Base-by-base conservation (phyloP, 2,113 vertebrate species). In the Hypanus sabinus region DNA sequence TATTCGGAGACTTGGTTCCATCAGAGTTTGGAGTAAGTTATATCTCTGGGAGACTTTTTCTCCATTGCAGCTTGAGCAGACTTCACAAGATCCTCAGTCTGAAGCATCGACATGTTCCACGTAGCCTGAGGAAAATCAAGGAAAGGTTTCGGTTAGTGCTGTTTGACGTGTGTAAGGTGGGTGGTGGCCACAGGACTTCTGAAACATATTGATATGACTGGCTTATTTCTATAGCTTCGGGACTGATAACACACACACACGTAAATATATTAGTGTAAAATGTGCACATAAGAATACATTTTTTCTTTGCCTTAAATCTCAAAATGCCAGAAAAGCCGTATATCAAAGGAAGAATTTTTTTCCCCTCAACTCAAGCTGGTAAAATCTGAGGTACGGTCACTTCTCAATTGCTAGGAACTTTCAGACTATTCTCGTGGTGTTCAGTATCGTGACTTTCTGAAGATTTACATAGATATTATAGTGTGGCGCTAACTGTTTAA, bases 71-170 rank as follows among this genome's bases (percentile, higher is more conserved):
- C 98, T 95, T 98, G 97, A 18, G 97, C 97, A 0, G 97, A 98
- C 73, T 98, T 98, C 38, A 97, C 55, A 76, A 98, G 1, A 87
- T 99, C 98, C 0, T 98, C 93, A 0, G 97, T 97, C 95, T 99
- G 98, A 73, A 99, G 96, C 98, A 98, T 99, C 95, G 97, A 97
- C 98, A 98, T 99, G 96, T 98, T 98, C 98, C 98, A 99, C 0
- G 96, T 93, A 0, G 97, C 96, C 98, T 97, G 96, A 94, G 24
- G 94, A 77, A 94, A 65, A 79, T 12, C 85, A 87, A 68, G 71
- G 4, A 38, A 81, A 5, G 1, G 10, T 60, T 55, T 87, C 5
- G 6, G 70, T 75, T n/a, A 75, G 38, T 75, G 70, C 22, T 71
- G 65, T 18, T 12, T 46, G 36, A 18, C 16, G 70, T 75, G 62